These are phyloP conservation scores for Acanthacorydalis orientalis DNA, from an alignment of 2,888 invertebrate genomes.

Conservation along the genomic window DNA sequence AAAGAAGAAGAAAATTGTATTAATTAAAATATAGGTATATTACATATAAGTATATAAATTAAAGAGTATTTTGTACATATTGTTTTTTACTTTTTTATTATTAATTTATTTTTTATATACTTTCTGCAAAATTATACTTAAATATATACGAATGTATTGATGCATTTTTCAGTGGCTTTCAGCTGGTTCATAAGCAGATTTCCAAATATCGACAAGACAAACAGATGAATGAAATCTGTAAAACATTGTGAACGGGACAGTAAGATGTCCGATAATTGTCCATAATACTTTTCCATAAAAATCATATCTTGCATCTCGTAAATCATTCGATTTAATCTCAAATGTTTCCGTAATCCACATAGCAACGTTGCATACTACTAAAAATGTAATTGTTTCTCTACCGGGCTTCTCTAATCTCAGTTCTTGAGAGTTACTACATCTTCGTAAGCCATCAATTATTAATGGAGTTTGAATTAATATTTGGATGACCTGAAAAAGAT, in stretches of 20 bases:
- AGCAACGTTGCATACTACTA: conserved; percentile 57
- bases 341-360: conserved; percentile 65
- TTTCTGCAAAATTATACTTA: background rate
- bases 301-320: conserved; percentile 37
- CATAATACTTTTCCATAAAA: conserved; percentile 54
- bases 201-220: conserved; percentile 64
- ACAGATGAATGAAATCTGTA: conserved; percentile 66
- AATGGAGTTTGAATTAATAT: conserved; percentile 57
- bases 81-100: too few relatives aligned
- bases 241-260: conserved; percentile 58
- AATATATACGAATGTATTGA: conserved; percentile 23
- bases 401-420: conserved; percentile 53
- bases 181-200: conserved; percentile 50
- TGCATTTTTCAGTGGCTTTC: conserved; percentile 30
- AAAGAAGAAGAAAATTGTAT: too few relatives aligned
- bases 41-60: too few relatives aligned
- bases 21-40: too few relatives aligned
- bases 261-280: conserved; percentile 56
- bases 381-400: conserved; percentile 56
- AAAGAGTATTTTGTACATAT: too few relatives aligned
- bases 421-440: conserved; percentile 48
- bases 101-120: background rate
- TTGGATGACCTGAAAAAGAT: conserved; percentile 41
- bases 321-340: conserved; percentile 36
- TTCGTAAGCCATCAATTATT: conserved; percentile 53